Evolutionary conservation across 2,797 vertebrate species (phyloP), one percentile per base, ranked within the genome.

Genomic region (Hirundo rustica): DNA sequence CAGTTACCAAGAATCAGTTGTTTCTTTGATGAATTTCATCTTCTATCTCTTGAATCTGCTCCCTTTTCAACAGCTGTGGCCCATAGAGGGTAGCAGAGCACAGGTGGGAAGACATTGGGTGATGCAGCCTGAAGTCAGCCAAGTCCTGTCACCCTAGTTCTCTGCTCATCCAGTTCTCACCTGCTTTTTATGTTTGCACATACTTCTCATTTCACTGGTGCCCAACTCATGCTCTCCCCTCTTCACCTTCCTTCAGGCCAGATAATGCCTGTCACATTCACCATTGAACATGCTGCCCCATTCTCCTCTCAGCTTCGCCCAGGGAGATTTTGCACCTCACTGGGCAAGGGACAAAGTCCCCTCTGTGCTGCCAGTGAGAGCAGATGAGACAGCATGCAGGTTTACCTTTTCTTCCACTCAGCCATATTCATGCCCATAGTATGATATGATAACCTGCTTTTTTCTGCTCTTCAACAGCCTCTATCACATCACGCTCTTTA

Each of bases 401-500:
- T 61, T 89, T 54, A 34, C 26, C 18, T 70, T 42, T 84, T 88
- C 51, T 76, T 54, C 29, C 32, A 36, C 13, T 80, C 30, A 45
- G 45, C 36, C 16, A 11, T 32, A 47, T 44, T 76, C 3, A 1
- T 73, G n/a, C 21, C 55, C 3, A 2, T 17, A 29, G 26, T 68
- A 8, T 58, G 22, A 29, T 73, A 36, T 4, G 18, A 47, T 95
- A 95, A 97, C 53, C 14, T 45, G 27, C 15, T 47, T 51, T 93
- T 94, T 72, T 97, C 81, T 96, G 64, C 36, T 93, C 61, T 88
- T 58, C 68, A n/a, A 64, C 87, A 98, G 99, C 94, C 98, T 99
- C 32, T 99, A 99, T 96, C 98, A 99, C 97, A 97, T 99, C 98
- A 99, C 99, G 0, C 97, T 99, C 36, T 99, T 98, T 98, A 99